Percentiles rank a stretch among this genome's conserved stretches.
Conservation (phyloP, 2,113 vertebrate species). For the Ramphastos sulfuratus region DNA sequence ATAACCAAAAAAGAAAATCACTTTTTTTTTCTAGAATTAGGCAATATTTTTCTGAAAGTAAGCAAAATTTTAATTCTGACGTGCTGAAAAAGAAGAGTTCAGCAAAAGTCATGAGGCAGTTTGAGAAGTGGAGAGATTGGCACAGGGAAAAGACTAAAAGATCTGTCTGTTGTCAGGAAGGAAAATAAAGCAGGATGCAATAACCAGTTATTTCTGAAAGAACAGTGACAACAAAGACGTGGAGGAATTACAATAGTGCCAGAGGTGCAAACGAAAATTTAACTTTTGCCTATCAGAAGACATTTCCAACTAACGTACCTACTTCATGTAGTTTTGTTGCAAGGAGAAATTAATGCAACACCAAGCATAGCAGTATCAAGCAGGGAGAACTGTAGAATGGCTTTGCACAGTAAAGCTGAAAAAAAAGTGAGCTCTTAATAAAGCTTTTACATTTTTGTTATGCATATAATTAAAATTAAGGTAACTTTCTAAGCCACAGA, state of each 20-base stretch:
- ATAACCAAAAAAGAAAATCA: background rate
- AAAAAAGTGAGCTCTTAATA: background rate
- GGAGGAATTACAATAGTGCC: background rate
- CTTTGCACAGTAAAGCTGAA: slow-evolving; percentile 6
- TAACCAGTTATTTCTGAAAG: slow-evolving; percentile 25
- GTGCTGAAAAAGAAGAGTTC: background rate
- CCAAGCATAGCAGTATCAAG: background rate
- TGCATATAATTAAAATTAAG: background rate
- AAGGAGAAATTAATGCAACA: background rate
- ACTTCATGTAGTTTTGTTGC: background rate
- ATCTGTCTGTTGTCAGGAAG: background rate
- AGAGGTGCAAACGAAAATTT: slow-evolving; percentile 35
- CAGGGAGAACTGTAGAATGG: background rate
- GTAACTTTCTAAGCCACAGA: background rate
- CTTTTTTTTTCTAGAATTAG: background rate
- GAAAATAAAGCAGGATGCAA: background rate
- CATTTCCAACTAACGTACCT: background rate
- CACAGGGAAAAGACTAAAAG: background rate
- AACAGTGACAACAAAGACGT: slow-evolving; percentile 6
- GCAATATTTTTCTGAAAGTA: background rate
- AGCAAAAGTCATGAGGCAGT: background rate
- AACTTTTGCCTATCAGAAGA: slow-evolving; percentile 32
- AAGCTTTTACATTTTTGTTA: background rate
- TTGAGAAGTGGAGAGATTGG: background rate
- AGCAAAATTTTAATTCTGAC: slow-evolving; percentile 17